Percentiles rank a stretch among this genome's conserved stretches.
These are phyloP conservation scores for Botia almorhae DNA, from an alignment of 2,797 vertebrate genomes.

Conservation along the genomic window DNA sequence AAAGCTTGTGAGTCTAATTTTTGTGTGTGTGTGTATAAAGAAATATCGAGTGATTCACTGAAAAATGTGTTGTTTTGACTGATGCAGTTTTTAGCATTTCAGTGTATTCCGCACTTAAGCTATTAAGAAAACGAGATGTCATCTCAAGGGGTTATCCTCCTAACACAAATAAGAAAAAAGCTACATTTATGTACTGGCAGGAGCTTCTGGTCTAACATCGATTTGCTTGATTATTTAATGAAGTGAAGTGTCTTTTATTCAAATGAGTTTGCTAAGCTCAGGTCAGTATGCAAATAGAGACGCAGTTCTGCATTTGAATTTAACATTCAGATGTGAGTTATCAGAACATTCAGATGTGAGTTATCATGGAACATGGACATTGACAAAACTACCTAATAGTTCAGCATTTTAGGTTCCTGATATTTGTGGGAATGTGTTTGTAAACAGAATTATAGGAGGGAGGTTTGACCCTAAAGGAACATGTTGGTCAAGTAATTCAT, in stretches of 20 bases:
- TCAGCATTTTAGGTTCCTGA: background rate
- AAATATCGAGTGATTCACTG: no score
- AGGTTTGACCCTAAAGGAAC: conserved; percentile 13
- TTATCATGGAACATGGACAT: background rate
- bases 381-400: background rate
- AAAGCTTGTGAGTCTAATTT: conserved; percentile 13
- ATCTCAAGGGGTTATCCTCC: no score
- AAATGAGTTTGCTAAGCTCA: background rate
- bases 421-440: background rate
- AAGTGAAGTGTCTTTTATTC: background rate
- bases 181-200: background rate
- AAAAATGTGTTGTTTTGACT: background rate
- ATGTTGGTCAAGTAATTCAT: background rate
- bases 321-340: background rate
- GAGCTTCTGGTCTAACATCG: background rate
- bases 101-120: background rate
- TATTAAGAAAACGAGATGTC: background rate
- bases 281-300: background rate
- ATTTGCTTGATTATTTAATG: background rate
- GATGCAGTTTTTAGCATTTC: background rate
- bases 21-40: background rate
- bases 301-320: background rate
- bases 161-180: no score
- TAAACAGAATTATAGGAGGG: background rate
- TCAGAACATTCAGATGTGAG: background rate